Evolutionary conservation across 2,797 vertebrate genomes (phyloP), one percentile per base, ranked within the genome.

Genomic region (Sciurus carolinensis): DNA sequence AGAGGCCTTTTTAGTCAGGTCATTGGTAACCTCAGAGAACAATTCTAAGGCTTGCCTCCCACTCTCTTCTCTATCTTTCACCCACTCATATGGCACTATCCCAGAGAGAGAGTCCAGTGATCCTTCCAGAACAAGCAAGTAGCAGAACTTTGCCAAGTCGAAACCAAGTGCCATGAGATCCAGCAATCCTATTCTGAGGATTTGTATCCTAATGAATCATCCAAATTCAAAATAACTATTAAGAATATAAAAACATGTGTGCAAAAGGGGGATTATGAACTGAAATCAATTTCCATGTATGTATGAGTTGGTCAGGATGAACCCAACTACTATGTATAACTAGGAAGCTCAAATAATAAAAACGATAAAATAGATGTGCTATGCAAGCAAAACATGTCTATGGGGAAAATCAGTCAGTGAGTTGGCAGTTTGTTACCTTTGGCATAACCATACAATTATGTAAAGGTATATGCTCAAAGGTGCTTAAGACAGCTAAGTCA

Each of bases 161-260:
- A 69, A 95, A 79, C 57, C 15, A 72, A 90, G 84, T 95, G 52
- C 14, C 84, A 57, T 15, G 77, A 93, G 72, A 83, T 77, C 47
- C 13, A 64, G n/a, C 9, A 95, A 79, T 92, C 33, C 3, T 97
- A 33, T 95, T 95, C 73, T 67, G 96, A 97, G n/a, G 17, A 92
- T 90, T 62, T 85, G 33, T 69, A 87, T 95, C 36, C 50, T 94
- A 94, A 90, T 13, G 52, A 72, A 79, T 59, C 7, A 67, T 83
- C 86, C 77, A 84, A 71, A 91, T 91, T 92, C 66, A 91, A 92
- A 94, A 88, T 44, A 84, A 77, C 17, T n/a, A 71, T 82, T 57
- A 5, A 64, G 92, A 96, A 85, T 57, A 57, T 57, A 57, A 57
- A 57, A 22, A 57, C 6, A 54, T 54, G 17, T 13, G 5, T 20